Evolutionary conservation across 30 jellyfish, hydroid and myxozoan species (phyloP).

Genomic region (Aurelia aurita complex sp. Pacific): DNA sequence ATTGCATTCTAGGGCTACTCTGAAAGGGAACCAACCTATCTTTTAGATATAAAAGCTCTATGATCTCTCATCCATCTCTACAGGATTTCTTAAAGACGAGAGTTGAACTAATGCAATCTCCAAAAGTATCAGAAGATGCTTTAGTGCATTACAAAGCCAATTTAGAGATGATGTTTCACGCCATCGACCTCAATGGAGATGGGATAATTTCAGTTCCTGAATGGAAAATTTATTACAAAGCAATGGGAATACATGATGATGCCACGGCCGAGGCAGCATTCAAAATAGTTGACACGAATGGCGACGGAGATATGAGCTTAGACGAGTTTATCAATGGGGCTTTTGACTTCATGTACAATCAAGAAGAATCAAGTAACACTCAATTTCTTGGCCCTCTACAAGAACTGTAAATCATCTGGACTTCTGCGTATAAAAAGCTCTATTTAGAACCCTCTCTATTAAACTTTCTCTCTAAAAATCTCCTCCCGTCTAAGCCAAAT

Average conservation of each 20-base stretch:
- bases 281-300: slow-evolving; percentile 57
- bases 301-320: slow-evolving; percentile 67
- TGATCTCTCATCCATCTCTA: background rate
- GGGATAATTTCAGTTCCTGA: slow-evolving; percentile 66
- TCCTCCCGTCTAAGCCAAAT: no score
- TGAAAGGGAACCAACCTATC: no score
- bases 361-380: slow-evolving; percentile 37
- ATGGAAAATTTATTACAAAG: slow-evolving; percentile 62
- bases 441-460: no score
- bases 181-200: slow-evolving; percentile 56
- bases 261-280: slow-evolving; percentile 50
- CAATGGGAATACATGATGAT: slow-evolving; percentile 63
- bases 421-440: no score
- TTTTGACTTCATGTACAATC: slow-evolving; percentile 65
- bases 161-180: slow-evolving; percentile 56
- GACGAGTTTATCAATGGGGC: slow-evolving; percentile 64
- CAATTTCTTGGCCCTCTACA: slow-evolving; percentile 59
- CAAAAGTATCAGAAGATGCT: slow-evolving; percentile 45
- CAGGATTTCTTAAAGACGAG: slow-evolving; percentile 56
- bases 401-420: background rate
- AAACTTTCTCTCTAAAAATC: no score
- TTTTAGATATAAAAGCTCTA: no score
- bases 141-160: slow-evolving; percentile 50
- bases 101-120: slow-evolving; percentile 18
- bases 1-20: no score